Evolutionary conservation across 2,797 vertebrate genomes (phyloP).

Genomic region (Pseudocheirus occidentalis): DNA sequence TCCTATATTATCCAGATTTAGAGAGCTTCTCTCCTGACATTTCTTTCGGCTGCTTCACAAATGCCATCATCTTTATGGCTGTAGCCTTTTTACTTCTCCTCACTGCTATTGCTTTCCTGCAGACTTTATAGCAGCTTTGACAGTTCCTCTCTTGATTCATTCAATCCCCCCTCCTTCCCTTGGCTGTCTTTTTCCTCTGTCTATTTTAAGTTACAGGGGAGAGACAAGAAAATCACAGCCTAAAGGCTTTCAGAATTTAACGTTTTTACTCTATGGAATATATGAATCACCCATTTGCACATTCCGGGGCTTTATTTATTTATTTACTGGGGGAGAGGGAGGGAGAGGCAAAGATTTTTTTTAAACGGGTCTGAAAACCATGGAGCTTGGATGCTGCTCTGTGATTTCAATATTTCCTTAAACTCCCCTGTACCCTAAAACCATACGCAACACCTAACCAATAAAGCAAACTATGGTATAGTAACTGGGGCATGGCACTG

Average conservation of each 20-base stretch:
- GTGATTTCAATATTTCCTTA: slow-evolving; percentile 49
- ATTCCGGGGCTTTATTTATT: slow-evolving; percentile 73
- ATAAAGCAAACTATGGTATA: slow-evolving; percentile 34
- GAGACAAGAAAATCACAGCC: slow-evolving; percentile 82
- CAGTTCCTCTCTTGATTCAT: slow-evolving; percentile 75
- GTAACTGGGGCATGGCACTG: not conserved
- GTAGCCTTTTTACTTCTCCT: slow-evolving; percentile 71
- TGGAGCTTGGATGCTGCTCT: slow-evolving; percentile 60
- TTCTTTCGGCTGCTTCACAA: slow-evolving; percentile 18
- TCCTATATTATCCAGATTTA: slow-evolving; percentile 70
- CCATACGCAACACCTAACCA: slow-evolving; percentile 20
- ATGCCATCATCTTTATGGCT: slow-evolving; percentile 66
- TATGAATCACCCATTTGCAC: slow-evolving; percentile 82
- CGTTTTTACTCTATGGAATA: slow-evolving; percentile 80
- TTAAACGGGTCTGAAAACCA: slow-evolving; percentile 74
- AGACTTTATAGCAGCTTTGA: slow-evolving; percentile 72
- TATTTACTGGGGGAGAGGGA: not conserved
- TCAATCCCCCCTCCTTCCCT: slow-evolving; percentile 74
- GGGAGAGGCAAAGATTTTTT: slow-evolving; percentile 52
- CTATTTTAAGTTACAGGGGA: slow-evolving; percentile 81
- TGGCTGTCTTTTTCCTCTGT: slow-evolving; percentile 73
- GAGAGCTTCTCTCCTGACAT: slow-evolving; percentile 44
- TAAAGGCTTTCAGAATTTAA: slow-evolving; percentile 80
- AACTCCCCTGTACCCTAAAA: slow-evolving; percentile 44
- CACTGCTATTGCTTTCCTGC: slow-evolving; percentile 59